Conservation (phyloP, 2,113 vertebrate species). For the Grammatotria lemairii region DNA sequence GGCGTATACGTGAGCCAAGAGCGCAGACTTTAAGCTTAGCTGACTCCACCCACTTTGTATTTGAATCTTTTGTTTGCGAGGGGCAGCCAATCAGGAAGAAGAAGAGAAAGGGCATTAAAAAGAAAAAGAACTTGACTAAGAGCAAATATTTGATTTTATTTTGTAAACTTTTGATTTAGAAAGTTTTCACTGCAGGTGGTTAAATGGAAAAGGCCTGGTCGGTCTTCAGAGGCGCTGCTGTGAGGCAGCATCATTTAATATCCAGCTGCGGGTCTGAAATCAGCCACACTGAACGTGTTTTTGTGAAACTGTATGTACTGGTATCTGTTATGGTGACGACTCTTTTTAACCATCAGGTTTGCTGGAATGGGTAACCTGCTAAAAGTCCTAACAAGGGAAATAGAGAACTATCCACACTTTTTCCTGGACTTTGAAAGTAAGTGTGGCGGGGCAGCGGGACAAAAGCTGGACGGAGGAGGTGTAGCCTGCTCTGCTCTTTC, state of each 20-base stretch:
- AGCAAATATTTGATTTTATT: neutral
- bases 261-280: neutral
- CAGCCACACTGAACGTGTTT: neutral
- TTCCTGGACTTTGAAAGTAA: conserved; percentile 99
- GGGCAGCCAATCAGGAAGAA: neutral
- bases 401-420: conserved; percentile 99
- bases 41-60: neutral
- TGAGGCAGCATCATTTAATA: neutral
- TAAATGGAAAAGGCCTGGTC: neutral
- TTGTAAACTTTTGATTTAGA: neutral
- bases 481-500: conserved; percentile 20
- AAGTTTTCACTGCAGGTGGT: neutral
- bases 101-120: neutral
- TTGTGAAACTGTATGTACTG: neutral
- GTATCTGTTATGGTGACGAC: conserved; percentile 17
- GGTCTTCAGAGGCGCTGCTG: neutral
- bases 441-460: conserved; percentile 61
- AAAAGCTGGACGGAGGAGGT: neutral
- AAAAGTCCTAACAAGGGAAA: conserved; percentile 99
- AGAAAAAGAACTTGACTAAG: neutral
- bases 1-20: neutral
- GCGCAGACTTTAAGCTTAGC: neutral
- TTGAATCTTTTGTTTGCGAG: neutral
- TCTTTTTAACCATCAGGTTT: conserved; percentile 84
- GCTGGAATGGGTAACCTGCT: conserved; percentile 99